Evolutionary conservation across 2,888 invertebrate species (phyloP), one percentile per base, ranked within the genome.

Genomic region (Fragum fragum): DNA sequence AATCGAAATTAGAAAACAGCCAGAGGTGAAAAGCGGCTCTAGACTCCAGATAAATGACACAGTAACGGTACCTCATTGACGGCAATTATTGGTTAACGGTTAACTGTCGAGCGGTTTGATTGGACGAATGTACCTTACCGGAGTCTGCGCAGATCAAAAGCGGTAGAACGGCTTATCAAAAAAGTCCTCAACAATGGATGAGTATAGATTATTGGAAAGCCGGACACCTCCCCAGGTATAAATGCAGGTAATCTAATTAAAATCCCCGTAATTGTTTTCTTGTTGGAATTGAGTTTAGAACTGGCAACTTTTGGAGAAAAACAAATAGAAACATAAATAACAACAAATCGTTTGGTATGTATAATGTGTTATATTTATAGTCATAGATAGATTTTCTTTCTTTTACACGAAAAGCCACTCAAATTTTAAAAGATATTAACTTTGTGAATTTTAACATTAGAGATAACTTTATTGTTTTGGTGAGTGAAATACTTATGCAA

Each of bases 81-180:
- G 42, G 7, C 23, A 26, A 66, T 36, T 36, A 36, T 66, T 42
- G 66, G 66, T 42, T 66, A 66, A 66, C 66, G 39, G 66, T 66
- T 16, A 29, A 29, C 36, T 21, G 36, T 61, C 32, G 36, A n/a
- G 23, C 42, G 39, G 21, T 39, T n/a, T 66, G 66, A 66, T 74
- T 79, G 79, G 74, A 14, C 74, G 73, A 72, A 77, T 74, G 81
- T 70, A 72, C 28, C 11, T 28, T 77, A 74, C 70, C 68, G 77
- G 77, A 73, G 36, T 63, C 74, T 74, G 77, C 63, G 28, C 23
- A 57, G 57, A 66, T 77, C 76, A 81, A 77, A 74, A 77, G 81
- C 81, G 81, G 72, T 57, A 23, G 59, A 59, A 57, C 74, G 71
- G 63, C 39, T 63, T 28, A 74, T 70, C 53, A 57, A 77, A 74